Percentiles rank a stretch among this genome's conserved stretches.
phyloP scores from a whole-genome alignment of 37 sponge, comb jelly and placozoan genomes.

The Halisarca cf. caerulea region DNA sequence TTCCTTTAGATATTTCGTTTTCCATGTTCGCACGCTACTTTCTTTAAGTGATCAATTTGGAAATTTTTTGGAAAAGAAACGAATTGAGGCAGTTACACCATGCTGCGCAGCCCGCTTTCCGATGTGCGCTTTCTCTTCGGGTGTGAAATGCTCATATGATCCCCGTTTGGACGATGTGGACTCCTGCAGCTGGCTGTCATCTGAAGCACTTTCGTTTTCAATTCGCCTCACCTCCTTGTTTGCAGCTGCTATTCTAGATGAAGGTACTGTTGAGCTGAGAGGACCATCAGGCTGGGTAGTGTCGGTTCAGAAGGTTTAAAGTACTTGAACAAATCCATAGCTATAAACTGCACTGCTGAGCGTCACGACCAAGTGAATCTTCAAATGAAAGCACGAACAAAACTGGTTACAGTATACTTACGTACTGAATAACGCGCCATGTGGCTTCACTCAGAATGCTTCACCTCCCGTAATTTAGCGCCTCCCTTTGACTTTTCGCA shows the following conservation, averaged over 20 bases:
- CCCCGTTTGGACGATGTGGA: background rate
- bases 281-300: background rate
- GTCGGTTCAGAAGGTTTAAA: background rate
- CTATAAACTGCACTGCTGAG: too few relatives aligned
- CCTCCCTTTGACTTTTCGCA: too few relatives aligned
- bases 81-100: background rate
- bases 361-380: too few relatives aligned
- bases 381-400: too few relatives aligned
- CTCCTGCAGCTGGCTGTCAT: background rate
- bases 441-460: too few relatives aligned
- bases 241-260: slow-evolving; percentile 11
- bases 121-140: background rate
- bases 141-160: background rate
- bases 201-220: background rate
- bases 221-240: slow-evolving; percentile 24
- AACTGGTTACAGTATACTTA: too few relatives aligned
- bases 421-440: too few relatives aligned
- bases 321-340: too few relatives aligned
- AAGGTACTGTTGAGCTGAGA: background rate
- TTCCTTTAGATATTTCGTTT: slow-evolving; percentile 8
- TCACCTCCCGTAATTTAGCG: too few relatives aligned
- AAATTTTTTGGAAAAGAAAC: background rate
- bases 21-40: slow-evolving; percentile 29
- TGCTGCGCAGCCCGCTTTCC: background rate
- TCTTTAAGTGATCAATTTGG: background rate